These are phyloP conservation scores for Triops longicaudatus DNA, from an alignment of 1,140 invertebrate genomes.

Conservation along the genomic window DNA sequence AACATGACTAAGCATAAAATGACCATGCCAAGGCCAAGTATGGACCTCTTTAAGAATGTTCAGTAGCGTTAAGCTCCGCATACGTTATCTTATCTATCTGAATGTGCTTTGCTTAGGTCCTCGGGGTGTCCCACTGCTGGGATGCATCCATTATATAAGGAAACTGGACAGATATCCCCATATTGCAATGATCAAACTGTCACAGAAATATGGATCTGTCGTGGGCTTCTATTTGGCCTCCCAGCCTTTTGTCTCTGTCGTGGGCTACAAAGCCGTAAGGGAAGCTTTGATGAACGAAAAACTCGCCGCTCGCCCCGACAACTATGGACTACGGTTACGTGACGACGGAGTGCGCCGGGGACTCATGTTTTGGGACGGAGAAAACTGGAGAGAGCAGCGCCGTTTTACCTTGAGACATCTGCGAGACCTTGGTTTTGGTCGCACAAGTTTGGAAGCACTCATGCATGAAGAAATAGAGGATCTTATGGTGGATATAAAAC, in stretches of 20 bases:
- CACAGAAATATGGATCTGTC: conserved; percentile 39
- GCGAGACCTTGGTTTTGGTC: conserved; percentile 29
- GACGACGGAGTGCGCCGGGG: background rate
- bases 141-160: conserved; percentile 18
- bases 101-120: conserved; percentile 30
- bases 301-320: conserved; percentile 62
- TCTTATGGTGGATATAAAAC: conserved; percentile 19
- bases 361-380: conserved; percentile 24
- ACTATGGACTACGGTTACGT: conserved; percentile 30
- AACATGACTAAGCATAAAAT: background rate
- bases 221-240: conserved; percentile 56
- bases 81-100: background rate
- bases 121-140: conserved; percentile 29
- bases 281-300: conserved; percentile 53
- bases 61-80: background rate
- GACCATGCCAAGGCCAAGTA: background rate
- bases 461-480: conserved; percentile 26
- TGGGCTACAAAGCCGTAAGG: conserved; percentile 50
- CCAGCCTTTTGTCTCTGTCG: conserved; percentile 47
- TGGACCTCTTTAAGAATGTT: background rate
- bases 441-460: conserved; percentile 23
- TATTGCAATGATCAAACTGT: conserved; percentile 28
- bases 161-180: conserved; percentile 20
- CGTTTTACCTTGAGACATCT: conserved; percentile 28
- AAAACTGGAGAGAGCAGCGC: conserved; percentile 26